Evolutionary conservation across 2,797 vertebrate species (phyloP).

Genomic region (Sebastiscus albofasciatus): DNA sequence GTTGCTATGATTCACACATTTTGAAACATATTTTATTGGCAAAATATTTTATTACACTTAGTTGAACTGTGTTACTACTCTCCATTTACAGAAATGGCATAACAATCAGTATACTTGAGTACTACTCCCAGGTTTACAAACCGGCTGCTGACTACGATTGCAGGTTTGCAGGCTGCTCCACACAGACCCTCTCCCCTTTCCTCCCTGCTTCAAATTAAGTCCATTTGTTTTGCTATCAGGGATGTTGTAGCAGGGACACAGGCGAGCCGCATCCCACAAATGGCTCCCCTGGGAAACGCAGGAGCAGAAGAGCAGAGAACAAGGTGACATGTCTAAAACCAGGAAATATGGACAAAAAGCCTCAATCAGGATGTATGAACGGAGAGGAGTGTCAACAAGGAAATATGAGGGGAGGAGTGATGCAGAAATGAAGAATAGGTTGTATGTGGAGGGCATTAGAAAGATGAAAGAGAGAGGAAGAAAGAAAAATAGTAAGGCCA

Average conservation of each 20-base stretch:
- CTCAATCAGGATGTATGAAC: conserved; percentile 66
- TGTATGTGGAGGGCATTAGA: background rate
- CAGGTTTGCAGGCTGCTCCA: conserved; percentile 1
- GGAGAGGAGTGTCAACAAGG: conserved; percentile 35
- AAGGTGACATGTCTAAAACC: conserved; percentile 37
- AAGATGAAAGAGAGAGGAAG: background rate
- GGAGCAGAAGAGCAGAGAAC: conserved; percentile 43
- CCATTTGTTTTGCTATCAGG: conserved; percentile 62
- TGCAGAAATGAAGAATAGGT: conserved; percentile 45
- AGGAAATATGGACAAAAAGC: conserved; percentile 52
- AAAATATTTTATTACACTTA: too few species aligned
- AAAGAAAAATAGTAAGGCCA: conserved; percentile 30
- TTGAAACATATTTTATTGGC: too few species aligned
- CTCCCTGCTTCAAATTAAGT: conserved; percentile 46
- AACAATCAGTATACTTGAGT: background rate
- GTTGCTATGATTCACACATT: too few species aligned
- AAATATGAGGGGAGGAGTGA: conserved; percentile 53
- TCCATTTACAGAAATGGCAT: too few species aligned
- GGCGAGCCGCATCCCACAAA: conserved; percentile 54
- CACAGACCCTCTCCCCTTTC: background rate
- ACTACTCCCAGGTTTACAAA: background rate
- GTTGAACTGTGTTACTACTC: too few species aligned
- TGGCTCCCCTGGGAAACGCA: conserved; percentile 42
- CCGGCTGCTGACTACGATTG: background rate
- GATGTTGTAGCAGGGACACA: conserved; percentile 53